Evolutionary conservation across 2,797 vertebrate genomes (phyloP), one percentile per base, ranked within the genome.

Genomic region (Atherinosoma microstoma): DNA sequence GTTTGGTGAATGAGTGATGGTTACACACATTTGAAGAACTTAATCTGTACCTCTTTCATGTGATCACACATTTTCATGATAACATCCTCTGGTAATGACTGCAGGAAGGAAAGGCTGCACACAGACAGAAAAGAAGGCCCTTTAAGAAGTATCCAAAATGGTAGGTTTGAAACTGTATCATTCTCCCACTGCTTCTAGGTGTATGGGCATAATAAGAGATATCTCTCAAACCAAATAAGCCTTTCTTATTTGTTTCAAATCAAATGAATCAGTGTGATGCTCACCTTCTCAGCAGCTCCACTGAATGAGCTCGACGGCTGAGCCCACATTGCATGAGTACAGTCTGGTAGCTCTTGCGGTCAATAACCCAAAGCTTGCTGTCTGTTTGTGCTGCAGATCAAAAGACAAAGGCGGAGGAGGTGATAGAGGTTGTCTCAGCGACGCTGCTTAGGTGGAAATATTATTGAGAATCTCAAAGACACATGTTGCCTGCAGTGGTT

Each of bases 301-400:
- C 75, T 62, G 89, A 86, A 70, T 84, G 91, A 32, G 90, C 86
- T 34, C 92, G 89, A 66, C 80, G 83, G 64, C 80, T 81, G 57
- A 94, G 87, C 22, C 86, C 86, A 1, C 74, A 90, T 76, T 91
- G 92, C 87, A 90, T 92, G 64, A 95, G 92, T 69, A 83, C 67
- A 27, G 84, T 86, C 85, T 93, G 94, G 91, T 93, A 95, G 70
- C 85, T 89, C 84, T 84, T 90, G 70, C 91, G 89, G 70, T 96
- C 94, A 42, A 95, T 90, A 73, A 93, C 92, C 95, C 95, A 95
- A 73, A 95, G 86, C 84, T 89, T 94, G 89, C 93, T 91, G 81
- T 94, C 90, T 34, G 22, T 87, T 76, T 91, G 86, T 7, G 94
- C 95, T 95, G 89, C 20, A 56, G 77, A 76, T 78, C 56, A 70